These are phyloP conservation scores for Hirtodrosophila duncani DNA, from an alignment of 2,888 invertebrate genomes.

Conservation along the genomic window DNA sequence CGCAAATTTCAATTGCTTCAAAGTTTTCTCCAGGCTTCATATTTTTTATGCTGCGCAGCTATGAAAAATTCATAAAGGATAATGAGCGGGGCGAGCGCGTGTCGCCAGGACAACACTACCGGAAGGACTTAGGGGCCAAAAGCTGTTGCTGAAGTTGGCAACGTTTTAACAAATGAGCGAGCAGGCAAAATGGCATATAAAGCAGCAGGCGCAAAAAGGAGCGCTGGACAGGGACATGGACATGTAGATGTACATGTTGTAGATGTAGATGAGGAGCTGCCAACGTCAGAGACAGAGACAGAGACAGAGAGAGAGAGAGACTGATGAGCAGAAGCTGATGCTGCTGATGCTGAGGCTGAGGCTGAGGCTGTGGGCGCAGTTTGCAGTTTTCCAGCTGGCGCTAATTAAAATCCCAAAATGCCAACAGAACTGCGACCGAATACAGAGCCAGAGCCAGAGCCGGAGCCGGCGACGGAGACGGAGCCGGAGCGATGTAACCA, in stretches of 20 bases:
- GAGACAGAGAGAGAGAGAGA: not conserved
- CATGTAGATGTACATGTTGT: no score
- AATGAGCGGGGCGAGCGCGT: conserved; percentile 74
- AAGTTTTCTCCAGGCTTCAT: conserved; percentile 27
- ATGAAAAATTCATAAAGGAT: conserved; percentile 76
- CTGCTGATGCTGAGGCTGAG: conserved; percentile 1
- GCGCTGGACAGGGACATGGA: conserved; percentile 25
- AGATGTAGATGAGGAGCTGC: no score
- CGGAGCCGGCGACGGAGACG: not conserved
- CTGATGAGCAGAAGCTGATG: not conserved
- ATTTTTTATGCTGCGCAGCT: conserved; percentile 36
- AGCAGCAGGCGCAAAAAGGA: conserved; percentile 34
- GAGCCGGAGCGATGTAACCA: conserved; percentile 55
- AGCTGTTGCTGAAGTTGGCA: conserved; percentile 46
- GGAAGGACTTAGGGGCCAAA: conserved; percentile 7
- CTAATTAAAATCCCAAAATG: conserved; percentile 62
- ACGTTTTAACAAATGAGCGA: conserved; percentile 66
- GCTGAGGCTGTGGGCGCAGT: conserved; percentile 1
- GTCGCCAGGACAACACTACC: conserved; percentile 40
- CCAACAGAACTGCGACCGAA: not conserved
- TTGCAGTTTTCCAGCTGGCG: conserved; percentile 21
- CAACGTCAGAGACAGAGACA: not conserved
- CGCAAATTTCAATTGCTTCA: conserved; percentile 61
- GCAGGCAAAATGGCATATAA: conserved; percentile 66
- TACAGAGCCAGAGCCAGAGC: not conserved